A percentile compares a stretch with the other conserved stretches of the same genome.
Evolutionary conservation across 2,888 invertebrate species (phyloP).

Genomic region (Cartodere bifasciata): DNA sequence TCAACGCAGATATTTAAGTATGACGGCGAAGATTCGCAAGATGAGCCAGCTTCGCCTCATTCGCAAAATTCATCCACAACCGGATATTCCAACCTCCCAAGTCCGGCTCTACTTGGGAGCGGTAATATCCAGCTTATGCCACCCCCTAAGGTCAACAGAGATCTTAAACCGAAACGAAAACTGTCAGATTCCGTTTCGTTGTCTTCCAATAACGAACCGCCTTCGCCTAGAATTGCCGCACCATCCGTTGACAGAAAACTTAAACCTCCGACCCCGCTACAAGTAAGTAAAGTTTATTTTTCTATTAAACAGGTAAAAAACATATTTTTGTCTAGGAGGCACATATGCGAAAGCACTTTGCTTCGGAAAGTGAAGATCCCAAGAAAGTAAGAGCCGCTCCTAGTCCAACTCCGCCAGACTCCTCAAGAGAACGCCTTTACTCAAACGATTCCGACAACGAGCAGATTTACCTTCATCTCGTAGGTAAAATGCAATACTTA

Average conservation of each 20-base stretch:
- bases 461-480: slow-evolving; percentile 3
- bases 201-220: slow-evolving; percentile 31
- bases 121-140: slow-evolving; percentile 25
- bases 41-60: slow-evolving; percentile 37
- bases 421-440: slow-evolving; percentile 29
- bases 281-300: slow-evolving; percentile 25
- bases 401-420: slow-evolving; percentile 38
- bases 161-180: slow-evolving; percentile 60
- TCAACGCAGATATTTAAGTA: slow-evolving; percentile 28
- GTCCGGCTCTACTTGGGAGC: slow-evolving; percentile 32
- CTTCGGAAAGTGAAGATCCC: slow-evolving; percentile 29
- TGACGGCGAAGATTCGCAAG: slow-evolving; percentile 25
- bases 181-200: slow-evolving; percentile 36
- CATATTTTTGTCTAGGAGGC: slow-evolving; percentile 18
- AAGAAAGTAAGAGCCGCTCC: slow-evolving; percentile 37
- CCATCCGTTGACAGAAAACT: slow-evolving; percentile 51
- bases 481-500: slow-evolving; percentile 57
- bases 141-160: slow-evolving; percentile 71
- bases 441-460: slow-evolving; percentile 7
- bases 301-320: not conserved
- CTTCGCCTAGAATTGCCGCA: slow-evolving; percentile 32
- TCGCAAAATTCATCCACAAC: slow-evolving; percentile 41
- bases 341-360: slow-evolving; percentile 30
- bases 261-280: slow-evolving; percentile 41
- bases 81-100: slow-evolving; percentile 46